Percentiles rank a stretch among this genome's conserved stretches.
phyloP scores from a whole-genome alignment of 2,113 vertebrate genomes.

The Coracopsis vasa region DNA sequence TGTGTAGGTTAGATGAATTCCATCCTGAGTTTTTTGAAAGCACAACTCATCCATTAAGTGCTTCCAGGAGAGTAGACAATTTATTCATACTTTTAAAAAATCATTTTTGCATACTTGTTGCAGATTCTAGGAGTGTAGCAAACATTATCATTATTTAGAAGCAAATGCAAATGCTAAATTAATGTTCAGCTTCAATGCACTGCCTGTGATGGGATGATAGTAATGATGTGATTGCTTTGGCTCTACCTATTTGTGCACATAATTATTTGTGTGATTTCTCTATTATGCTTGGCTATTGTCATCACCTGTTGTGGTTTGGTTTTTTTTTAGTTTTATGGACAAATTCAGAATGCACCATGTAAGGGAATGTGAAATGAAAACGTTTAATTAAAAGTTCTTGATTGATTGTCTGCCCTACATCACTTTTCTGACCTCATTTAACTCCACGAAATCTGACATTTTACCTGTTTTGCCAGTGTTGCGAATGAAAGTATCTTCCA shows the following conservation, averaged over 20 bases:
- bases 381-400: neutral
- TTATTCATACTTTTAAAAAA: neutral
- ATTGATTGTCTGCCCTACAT: neutral
- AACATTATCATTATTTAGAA: neutral
- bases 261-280: neutral
- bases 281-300: neutral
- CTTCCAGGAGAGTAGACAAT: neutral
- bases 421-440: neutral
- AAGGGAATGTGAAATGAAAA: constrained; percentile 21
- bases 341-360: neutral
- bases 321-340: neutral
- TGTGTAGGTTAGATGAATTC: neutral
- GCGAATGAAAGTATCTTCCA: constrained; percentile 81
- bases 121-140: neutral
- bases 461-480: constrained; percentile 97
- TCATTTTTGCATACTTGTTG: neutral
- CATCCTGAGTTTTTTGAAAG: neutral
- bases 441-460: neutral
- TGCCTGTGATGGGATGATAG: neutral
- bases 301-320: neutral
- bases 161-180: neutral
- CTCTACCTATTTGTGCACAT: neutral
- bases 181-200: neutral
- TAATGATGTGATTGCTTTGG: neutral
- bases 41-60: neutral